Percentiles rank a stretch among this genome's conserved stretches.
These are phyloP conservation scores for Drosophila dives DNA, from an alignment of 2,888 invertebrate genomes.

Conservation along the genomic window DNA sequence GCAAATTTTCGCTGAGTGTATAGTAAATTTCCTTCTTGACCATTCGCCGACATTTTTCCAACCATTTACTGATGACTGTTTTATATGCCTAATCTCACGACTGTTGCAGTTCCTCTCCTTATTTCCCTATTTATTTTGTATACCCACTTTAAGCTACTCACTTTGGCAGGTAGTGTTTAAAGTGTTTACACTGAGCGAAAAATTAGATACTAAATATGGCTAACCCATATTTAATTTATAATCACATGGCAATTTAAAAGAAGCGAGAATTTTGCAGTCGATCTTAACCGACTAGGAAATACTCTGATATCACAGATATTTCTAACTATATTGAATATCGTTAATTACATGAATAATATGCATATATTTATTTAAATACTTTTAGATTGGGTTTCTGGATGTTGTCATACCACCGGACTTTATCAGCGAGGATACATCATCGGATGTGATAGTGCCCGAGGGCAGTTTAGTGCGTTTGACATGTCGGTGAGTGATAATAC, in stretches of 20 bases:
- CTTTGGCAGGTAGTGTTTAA: neutral
- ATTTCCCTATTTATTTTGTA: neutral
- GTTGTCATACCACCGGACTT: conserved; percentile 97
- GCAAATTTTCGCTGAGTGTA: conserved; percentile 68
- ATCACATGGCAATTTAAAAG: neutral
- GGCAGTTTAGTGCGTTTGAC: conserved; percentile 89
- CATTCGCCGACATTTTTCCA: conserved; percentile 3
- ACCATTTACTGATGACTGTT: conserved; percentile 48
- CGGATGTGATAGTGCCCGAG: conserved; percentile 94
- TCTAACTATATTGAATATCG: neutral
- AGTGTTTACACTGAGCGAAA: neutral
- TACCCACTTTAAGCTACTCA: neutral
- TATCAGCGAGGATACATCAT: conserved; percentile 93
- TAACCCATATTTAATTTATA: neutral
- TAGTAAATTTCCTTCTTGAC: conserved; percentile 44
- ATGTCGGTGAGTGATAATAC: conserved; percentile 85
- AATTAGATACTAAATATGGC: neutral
- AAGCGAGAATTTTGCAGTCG: neutral
- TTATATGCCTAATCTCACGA: conserved; percentile 19
- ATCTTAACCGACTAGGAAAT: neutral
- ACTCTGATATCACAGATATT: neutral
- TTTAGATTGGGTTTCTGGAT: conserved; percentile 92
- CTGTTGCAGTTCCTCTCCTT: neutral
- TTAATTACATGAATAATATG: neutral
- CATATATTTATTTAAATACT: conserved; percentile 35